Conservation (phyloP, 2,113 vertebrate species). For the Andinoacara biseriatus region DNA sequence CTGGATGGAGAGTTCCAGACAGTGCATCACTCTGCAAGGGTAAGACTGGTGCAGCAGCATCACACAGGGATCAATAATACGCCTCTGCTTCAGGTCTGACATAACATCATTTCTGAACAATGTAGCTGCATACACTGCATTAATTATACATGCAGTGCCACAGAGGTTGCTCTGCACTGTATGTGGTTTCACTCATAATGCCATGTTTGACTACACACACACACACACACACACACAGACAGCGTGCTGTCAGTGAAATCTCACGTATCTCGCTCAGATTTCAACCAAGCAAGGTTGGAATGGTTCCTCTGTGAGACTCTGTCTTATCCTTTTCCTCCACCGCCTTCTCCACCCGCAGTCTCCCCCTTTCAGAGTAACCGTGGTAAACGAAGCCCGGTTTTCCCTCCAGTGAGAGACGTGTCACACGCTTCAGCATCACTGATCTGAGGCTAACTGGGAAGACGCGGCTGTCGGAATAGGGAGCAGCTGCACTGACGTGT, state of each 20-base stretch:
- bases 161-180: constrained; percentile 28
- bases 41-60: constrained; percentile 72
- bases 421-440: constrained; percentile 26
- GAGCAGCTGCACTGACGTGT: background rate
- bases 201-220: background rate
- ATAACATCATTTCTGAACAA: constrained; percentile 12
- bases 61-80: constrained; percentile 6
- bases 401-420: constrained; percentile 30
- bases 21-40: constrained; percentile 91
- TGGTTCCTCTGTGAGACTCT: background rate
- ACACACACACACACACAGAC: constrained; percentile 7
- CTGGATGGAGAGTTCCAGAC: constrained; percentile 93
- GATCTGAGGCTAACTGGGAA: constrained; percentile 57
- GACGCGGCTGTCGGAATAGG: constrained; percentile 52
- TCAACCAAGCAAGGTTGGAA: background rate
- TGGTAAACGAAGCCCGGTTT: constrained; percentile 21
- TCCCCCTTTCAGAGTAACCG: constrained; percentile 10
- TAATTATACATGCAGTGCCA: constrained; percentile 59
- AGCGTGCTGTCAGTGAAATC: constrained; percentile 11
- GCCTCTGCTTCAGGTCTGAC: constrained; percentile 11
- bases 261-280: constrained; percentile 25
- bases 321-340: constrained; percentile 8
- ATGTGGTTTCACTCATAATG: constrained; percentile 18
- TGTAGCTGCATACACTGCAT: constrained; percentile 34
- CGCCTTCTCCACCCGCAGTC: background rate